Base-by-base conservation (phyloP, 2,888 invertebrate genomes). In the Drosophila meridionalis region DNA sequence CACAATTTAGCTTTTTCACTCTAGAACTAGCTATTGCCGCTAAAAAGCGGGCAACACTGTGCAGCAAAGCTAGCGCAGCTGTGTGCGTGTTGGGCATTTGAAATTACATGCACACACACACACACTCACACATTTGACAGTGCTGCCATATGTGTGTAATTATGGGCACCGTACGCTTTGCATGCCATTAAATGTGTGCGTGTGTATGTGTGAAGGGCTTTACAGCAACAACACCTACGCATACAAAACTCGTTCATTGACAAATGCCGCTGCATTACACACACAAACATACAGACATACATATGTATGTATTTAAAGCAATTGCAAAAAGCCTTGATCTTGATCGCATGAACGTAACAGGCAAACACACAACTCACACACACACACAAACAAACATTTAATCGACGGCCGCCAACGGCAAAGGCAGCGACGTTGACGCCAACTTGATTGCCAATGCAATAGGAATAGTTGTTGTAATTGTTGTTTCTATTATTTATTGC, bases 311-410 rank as follows among this genome's bases (percentile, higher is more conserved):
- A 32, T 32, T 32, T 32, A 5, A 56, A 55, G 50, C 67, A 74
- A 53, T 71, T 75, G 73, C 70, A 69, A 76, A 86, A 81, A 90
- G 83, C 92, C 91, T 91, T 91, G 91, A 91, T 91, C 92, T 91
- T 91, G 91, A 91, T 91, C 92, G 87, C 84, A 84, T 80, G 69
- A 75, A 73, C 69, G 66, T 73, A 65, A 53, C 62, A 60, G 30
- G 58, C 43, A 61, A 34, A 66, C 40, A 63, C 43, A 20, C 20
- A 69, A 40, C 40, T 6, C 42, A 59, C 36, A 66, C 45, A 60
- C 34, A 71, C 43, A 72, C 64, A 60, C 36, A 64, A 40, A 52
- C 53, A 56, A n/a, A 68, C 43, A 60, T 36, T 36, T n/a, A 63
- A 55, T n/a, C 53, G 42, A 40, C 42, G 56, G 55, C 69, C 62